phyloP scores from a whole-genome alignment of 2,797 vertebrate species.

The Synaphobranchus kaupii region DNA sequence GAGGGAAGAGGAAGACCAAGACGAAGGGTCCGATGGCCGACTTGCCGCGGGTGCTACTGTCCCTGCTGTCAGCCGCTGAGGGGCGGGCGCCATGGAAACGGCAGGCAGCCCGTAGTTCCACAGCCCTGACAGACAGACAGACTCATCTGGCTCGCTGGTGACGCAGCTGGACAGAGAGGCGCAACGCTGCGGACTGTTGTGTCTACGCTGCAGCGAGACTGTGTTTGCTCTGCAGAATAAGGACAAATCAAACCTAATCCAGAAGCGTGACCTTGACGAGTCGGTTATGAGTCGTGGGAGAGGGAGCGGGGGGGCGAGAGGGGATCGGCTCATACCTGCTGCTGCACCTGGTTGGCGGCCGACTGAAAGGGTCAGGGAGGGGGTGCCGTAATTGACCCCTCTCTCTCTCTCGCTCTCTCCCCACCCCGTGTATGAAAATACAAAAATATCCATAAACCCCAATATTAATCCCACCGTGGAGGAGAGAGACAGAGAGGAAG shows the following conservation, averaged over 20 bases:
- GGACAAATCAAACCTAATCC: not conserved
- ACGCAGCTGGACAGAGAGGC: slow-evolving; percentile 9
- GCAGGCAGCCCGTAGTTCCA: not conserved
- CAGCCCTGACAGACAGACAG: not conserved
- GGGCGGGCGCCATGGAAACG: not conserved
- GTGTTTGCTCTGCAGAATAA: not conserved
- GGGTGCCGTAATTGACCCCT: not conserved
- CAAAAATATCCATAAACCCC: not conserved
- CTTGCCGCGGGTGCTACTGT: not conserved
- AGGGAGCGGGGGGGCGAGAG: not conserved
- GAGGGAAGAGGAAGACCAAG: not conserved
- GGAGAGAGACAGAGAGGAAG: not conserved
- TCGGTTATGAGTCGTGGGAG: not conserved
- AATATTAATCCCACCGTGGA: not conserved
- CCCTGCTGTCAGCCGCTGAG: not conserved
- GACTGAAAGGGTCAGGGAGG: not conserved
- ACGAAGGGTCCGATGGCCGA: no score
- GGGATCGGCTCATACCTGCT: not conserved
- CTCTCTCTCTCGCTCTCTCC: not conserved
- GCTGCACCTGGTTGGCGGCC: not conserved
- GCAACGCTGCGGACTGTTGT: not conserved
- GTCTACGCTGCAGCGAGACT: not conserved
- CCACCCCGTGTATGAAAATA: not conserved
- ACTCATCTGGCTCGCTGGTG: not conserved
- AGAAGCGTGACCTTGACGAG: slow-evolving; percentile 8